Percentiles rank a stretch among this genome's conserved stretches.
These are phyloP conservation scores for Neuroterus valhalla DNA, from an alignment of 1,140 invertebrate species.

Conservation along the genomic window DNA sequence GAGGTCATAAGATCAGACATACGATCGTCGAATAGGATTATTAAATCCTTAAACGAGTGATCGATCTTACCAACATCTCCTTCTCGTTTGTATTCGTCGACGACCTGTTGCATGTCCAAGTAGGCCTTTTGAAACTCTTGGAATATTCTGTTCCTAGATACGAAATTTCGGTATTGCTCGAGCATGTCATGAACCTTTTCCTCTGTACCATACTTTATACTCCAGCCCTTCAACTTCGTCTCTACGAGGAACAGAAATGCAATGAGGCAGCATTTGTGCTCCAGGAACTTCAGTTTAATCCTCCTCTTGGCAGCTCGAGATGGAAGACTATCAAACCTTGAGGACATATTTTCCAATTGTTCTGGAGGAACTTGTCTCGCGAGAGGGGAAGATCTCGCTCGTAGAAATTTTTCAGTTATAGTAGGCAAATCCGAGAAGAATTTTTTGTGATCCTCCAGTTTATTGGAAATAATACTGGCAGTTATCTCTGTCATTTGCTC, in stretches of 20 bases:
- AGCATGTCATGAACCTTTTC: conserved; percentile 89
- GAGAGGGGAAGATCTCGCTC: conserved; percentile 78
- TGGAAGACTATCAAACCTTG: conserved; percentile 83
- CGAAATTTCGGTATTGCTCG: conserved; percentile 93
- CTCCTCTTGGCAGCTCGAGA: conserved; percentile 84
- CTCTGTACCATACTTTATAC: conserved; percentile 89
- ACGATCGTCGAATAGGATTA: background rate
- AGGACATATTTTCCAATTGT: conserved; percentile 87
- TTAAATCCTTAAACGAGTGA: conserved; percentile 5
- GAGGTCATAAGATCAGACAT: too few relatives aligned
- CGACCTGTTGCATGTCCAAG: conserved; percentile 92
- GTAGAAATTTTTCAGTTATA: conserved; percentile 85
- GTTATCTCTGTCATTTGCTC: conserved; percentile 89
- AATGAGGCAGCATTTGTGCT: conserved; percentile 94
- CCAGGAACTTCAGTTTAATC: conserved; percentile 89
- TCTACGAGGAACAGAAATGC: conserved; percentile 93
- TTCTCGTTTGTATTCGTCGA: conserved; percentile 92
- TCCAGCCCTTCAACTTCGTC: conserved; percentile 91
- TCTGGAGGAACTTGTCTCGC: conserved; percentile 82
- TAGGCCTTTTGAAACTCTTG: conserved; percentile 96
- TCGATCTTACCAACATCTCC: conserved; percentile 82
- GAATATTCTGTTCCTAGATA: conserved; percentile 93
- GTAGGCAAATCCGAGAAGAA: conserved; percentile 90
- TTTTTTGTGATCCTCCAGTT: conserved; percentile 91
- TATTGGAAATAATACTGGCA: conserved; percentile 88